A percentile compares a stretch with the other conserved stretches of the same genome.
Evolutionary conservation across 2,888 invertebrate genomes (phyloP).

Genomic region (Lithodes maja): DNA sequence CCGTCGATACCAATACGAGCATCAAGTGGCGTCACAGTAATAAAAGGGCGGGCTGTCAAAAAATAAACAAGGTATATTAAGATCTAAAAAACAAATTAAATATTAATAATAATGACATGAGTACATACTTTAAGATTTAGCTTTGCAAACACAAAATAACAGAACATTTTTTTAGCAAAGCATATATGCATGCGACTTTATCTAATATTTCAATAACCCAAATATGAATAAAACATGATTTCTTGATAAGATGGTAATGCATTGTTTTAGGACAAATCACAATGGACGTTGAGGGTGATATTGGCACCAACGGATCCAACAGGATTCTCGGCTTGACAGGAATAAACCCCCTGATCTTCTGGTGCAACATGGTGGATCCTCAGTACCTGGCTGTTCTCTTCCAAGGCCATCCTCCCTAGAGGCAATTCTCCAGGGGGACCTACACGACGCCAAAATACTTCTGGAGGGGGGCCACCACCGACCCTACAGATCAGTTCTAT

Average conservation of each 20-base stretch:
- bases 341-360: constrained; percentile 90
- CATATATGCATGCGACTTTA: not conserved
- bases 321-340: constrained; percentile 92
- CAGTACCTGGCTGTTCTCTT: constrained; percentile 85
- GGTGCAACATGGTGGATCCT: constrained; percentile 88
- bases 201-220: not conserved
- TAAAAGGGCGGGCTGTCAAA: constrained; percentile 64
- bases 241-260: not conserved
- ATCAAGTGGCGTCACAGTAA: constrained; percentile 67
- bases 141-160: too few species aligned
- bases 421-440: constrained; percentile 63
- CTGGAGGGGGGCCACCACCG: constrained; percentile 92
- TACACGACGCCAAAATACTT: constrained; percentile 87
- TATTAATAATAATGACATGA: too few species aligned
- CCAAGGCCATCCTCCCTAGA: constrained; percentile 64
- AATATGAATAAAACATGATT: not conserved
- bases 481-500: constrained; percentile 93
- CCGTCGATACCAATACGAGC: constrained; percentile 67
- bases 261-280: constrained; percentile 79
- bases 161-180: not conserved
- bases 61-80: too few species aligned
- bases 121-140: too few species aligned
- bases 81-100: not conserved
- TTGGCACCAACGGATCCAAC: constrained; percentile 90
- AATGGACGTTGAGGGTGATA: constrained; percentile 90